A percentile compares a stretch with the other conserved stretches of the same genome.
Conservation (phyloP, 2,113 vertebrate genomes). For the Phaetusa simplex region DNA sequence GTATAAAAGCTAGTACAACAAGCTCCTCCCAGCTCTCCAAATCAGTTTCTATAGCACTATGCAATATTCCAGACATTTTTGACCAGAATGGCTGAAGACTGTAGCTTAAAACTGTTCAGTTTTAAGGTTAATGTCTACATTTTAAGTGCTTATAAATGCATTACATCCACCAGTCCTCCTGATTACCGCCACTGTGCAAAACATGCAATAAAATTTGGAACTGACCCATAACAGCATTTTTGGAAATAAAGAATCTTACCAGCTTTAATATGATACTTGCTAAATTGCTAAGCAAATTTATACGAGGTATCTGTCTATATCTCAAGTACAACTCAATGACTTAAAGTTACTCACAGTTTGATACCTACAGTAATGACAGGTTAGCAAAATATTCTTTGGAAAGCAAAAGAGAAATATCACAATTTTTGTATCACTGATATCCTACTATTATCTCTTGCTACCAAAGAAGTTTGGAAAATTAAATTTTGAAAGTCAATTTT, state of each 20-base stretch:
- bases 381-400: not conserved
- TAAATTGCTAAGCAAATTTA: not conserved
- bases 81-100: not conserved
- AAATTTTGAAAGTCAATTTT: not conserved
- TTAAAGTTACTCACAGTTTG: not conserved
- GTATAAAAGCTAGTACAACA: not conserved
- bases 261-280: not conserved
- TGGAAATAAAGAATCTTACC: not conserved
- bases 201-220: not conserved
- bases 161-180: not conserved
- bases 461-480: not conserved
- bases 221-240: fast-evolving
- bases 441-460: not conserved
- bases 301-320: not conserved
- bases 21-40: not conserved
- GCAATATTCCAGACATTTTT: not conserved
- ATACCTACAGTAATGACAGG: not conserved
- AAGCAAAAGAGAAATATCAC: not conserved
- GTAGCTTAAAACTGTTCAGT: not conserved
- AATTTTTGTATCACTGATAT: not conserved
- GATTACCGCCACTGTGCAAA: not conserved
- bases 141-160: not conserved
- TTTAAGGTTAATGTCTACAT: not conserved
- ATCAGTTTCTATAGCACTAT: not conserved
- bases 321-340: not conserved